Evolutionary conservation across 2,888 invertebrate genomes (phyloP), one percentile per base, ranked within the genome.

Genomic region (Cremastobaeus sp.): DNA sequence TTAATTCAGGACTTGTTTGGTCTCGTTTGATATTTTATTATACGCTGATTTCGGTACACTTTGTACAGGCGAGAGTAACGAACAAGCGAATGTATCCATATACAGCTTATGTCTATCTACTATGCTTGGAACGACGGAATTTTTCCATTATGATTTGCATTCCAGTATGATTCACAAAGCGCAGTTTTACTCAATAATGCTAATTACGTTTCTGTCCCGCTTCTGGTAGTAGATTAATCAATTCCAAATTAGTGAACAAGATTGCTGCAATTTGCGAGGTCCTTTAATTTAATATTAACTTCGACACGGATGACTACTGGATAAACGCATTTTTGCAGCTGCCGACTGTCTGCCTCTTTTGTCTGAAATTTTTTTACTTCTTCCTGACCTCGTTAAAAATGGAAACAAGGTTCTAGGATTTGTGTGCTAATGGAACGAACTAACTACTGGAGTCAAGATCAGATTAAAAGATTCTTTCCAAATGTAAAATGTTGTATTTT

Each of bases 71-170:
- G 50, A 21, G 52, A 52, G 35, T 55, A 34, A 62, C 54, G 47
- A 47, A 59, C 39, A 47, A 66, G 41, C 69, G 41, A 74, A 73
- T 74, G 74, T n/a, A n/a, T 65, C 60, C 55, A 20, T 50, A 37
- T 64, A 55, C 47, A 66, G 74, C 69, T 70, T 70, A 35, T 65
- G 54, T 59, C 59, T 52, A 25, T 62, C 47, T 64, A 57, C 43
- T 69, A 37, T 65, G 74, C 64, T 69, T 64, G 35, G 62, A 45
- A 69, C 73, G 54, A 74, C 64, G 37, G 59, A 69, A 59, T 69
- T 47, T 69, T 74, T 69, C 59, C 55, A 34, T 74, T 69, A 69
- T 74, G 30, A 64, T 74, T 74, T 74, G 69, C 69, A 64, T 69
- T 74, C 43, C 52, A 64, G 62, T 68, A 39, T 65, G 59, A 74